Percentiles rank a stretch among this genome's conserved stretches.
These are phyloP conservation scores for Nomada ruficornis DNA, from an alignment of 2,888 invertebrate genomes.

Conservation along the genomic window DNA sequence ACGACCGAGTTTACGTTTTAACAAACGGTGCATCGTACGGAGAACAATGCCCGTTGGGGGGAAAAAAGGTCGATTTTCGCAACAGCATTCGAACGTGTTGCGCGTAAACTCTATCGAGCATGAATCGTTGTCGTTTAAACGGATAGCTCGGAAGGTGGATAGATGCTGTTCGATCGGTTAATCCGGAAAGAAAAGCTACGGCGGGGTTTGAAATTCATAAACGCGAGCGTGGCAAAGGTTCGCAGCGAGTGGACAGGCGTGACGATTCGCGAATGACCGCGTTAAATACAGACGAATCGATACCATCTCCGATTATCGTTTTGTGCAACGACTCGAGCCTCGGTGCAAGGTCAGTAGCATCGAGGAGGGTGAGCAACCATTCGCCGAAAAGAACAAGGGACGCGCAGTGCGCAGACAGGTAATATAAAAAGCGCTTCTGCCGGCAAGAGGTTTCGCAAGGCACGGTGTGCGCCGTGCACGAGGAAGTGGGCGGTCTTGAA, in stretches of 20 bases:
- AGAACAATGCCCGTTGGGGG: constrained; percentile 34
- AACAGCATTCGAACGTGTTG: not conserved
- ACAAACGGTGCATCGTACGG: constrained; percentile 27
- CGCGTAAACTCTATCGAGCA: no score
- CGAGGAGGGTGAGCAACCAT: constrained; percentile 23
- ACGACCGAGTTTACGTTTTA: constrained; percentile 31
- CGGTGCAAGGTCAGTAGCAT: constrained; percentile 34
- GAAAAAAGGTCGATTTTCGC: constrained; percentile 1
- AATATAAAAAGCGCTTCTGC: constrained; percentile 50
- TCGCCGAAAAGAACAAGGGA: not conserved
- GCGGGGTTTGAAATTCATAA: no score
- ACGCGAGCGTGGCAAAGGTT: not conserved
- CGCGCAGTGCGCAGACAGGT: not conserved
- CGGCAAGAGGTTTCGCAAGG: constrained; percentile 21
- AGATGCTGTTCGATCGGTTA: no score
- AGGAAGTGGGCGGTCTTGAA: constrained; percentile 53
- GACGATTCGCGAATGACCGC: not conserved
- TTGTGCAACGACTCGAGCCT: not conserved
- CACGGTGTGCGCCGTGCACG: constrained; percentile 13
- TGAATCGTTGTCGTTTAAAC: no score
- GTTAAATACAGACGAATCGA: constrained; percentile 22
- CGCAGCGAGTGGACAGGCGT: not conserved
- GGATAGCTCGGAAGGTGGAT: no score
- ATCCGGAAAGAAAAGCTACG: no score
- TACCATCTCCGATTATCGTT: constrained; percentile 18